Conservation (phyloP, 2,888 invertebrate species). For the Stictocephala bisonia region DNA sequence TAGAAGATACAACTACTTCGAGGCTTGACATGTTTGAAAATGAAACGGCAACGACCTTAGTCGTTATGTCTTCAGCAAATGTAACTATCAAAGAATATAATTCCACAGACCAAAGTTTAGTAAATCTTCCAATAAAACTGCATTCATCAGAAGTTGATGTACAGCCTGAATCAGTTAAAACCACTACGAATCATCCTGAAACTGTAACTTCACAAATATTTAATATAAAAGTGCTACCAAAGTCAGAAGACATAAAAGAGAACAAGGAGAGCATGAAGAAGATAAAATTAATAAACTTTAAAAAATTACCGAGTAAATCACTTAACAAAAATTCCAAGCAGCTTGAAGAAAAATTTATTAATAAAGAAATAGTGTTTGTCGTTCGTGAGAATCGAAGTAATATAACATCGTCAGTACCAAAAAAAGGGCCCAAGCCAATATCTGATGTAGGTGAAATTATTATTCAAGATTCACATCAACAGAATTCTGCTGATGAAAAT, state of each 20-base stretch:
- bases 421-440: slow-evolving; percentile 16
- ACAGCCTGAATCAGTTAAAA: no score
- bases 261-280: slow-evolving; percentile 22
- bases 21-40: no score
- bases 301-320: background rate
- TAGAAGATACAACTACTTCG: no score
- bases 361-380: slow-evolving; percentile 22
- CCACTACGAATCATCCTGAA: background rate
- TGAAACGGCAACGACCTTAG: no score
- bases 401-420: slow-evolving; percentile 18
- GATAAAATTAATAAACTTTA: background rate
- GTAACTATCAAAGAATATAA: no score
- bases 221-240: background rate
- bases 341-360: background rate
- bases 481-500: background rate
- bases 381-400: slow-evolving; percentile 5
- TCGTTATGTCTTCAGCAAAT: no score
- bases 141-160: no score
- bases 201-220: background rate
- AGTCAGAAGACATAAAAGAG: background rate
- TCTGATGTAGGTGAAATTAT: slow-evolving; percentile 19
- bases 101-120: no score
- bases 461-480: slow-evolving; percentile 31
- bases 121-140: no score
- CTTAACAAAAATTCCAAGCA: background rate